Conservation (phyloP, 2,888 invertebrate genomes). For the Loripinus fragilis region DNA sequence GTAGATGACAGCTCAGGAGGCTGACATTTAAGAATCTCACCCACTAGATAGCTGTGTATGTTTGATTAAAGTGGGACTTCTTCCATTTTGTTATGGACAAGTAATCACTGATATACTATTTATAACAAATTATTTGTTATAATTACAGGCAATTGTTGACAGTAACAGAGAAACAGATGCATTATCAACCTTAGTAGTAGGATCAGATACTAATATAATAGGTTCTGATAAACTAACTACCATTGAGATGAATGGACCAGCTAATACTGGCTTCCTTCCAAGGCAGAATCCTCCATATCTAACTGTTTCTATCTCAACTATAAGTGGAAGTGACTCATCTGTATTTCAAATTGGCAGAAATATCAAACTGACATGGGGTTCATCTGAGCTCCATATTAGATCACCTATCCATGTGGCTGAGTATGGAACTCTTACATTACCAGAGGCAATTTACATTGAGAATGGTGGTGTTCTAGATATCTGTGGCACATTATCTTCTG, state of each 20-base stretch:
- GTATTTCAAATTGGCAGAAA: constrained; percentile 50
- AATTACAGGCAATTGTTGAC: constrained; percentile 59
- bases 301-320: constrained; percentile 40
- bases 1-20: too few species aligned
- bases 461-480: constrained; percentile 58
- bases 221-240: not conserved
- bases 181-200: constrained; percentile 54
- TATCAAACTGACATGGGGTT: constrained; percentile 54
- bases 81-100: too few species aligned
- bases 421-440: constrained; percentile 61
- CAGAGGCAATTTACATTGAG: constrained; percentile 58
- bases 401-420: constrained; percentile 56
- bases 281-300: constrained; percentile 38
- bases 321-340: constrained; percentile 52
- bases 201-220: constrained; percentile 25
- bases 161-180: constrained; percentile 47
- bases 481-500: constrained; percentile 62
- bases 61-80: too few species aligned
- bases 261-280: constrained; percentile 48
- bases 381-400: constrained; percentile 42
- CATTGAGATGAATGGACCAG: constrained; percentile 32
- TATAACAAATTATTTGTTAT: not conserved
- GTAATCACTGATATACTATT: too few species aligned
- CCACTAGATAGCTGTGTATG: too few species aligned
- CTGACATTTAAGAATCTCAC: too few species aligned